Evolutionary conservation across 1,140 invertebrate species (phyloP), one percentile per base, ranked within the genome.

Genomic region (Drosophila navojoa): DNA sequence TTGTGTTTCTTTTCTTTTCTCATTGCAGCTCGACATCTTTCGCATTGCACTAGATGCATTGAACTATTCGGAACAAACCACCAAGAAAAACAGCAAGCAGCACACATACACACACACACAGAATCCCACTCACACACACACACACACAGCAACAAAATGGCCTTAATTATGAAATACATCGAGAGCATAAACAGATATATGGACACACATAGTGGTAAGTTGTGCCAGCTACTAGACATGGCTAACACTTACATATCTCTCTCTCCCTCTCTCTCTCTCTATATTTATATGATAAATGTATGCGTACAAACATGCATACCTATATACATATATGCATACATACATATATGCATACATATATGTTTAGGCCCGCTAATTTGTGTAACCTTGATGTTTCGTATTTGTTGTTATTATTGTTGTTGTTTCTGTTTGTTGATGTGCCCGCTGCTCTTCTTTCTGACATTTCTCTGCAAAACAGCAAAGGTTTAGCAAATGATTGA

Each of bases 141-240:
- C 38, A 86, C 69, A 85, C 81, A 82, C 70, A 89, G 80, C 72
- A 89, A 89, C 79, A 89, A 85, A 89, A 94, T 94, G 94, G 94
- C 94, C 91, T 93, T 94, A 92, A 92, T 94, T 92, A 94, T 94
- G 93, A 93, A 94, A 77, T 94, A 94, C 79, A 93, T 94, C 90
- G 94, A 94, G 85, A 93, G 92, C 92, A 93, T 94, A 92, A 94
- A 94, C 91, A 93, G 93, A 90, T 94, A 94, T 79, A 92, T 94
- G 91, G 93, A 94, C 90, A 93, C 93, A 92, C 87, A 94, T 92
- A 93, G 94, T 86, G 94, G 94, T 94, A 92, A 93, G 93, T 92
- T 40, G 4, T 38, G n/a, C 29, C 5, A 15, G 27, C n/a, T 45
- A 40, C 42, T 38, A 38, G 40, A 1, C 6, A 15, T 5, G 42